Conservation (phyloP, 92 coral and sea anemone species). For the Chrysogorgia sp. region DNA sequence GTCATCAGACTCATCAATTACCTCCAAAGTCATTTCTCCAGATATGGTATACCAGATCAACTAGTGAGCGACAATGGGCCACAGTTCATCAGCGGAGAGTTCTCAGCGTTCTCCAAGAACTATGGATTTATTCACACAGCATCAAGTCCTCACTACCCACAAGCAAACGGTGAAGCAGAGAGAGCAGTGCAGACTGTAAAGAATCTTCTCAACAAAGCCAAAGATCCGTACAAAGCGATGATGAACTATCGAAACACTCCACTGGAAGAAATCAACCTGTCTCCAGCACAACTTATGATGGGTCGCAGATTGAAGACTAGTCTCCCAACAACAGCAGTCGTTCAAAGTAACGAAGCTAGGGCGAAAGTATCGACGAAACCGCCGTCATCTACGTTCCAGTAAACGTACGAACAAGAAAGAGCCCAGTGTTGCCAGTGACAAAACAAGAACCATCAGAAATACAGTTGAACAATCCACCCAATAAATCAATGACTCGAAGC, state of each 20-base stretch:
- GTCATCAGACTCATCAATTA: conserved; percentile 21
- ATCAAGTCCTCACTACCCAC: conserved; percentile 51
- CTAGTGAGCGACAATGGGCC: conserved; percentile 51
- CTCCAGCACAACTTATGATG: conserved; percentile 46
- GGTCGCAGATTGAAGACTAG: conserved; percentile 46
- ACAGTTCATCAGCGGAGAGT: conserved; percentile 33
- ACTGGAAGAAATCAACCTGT: conserved; percentile 40
- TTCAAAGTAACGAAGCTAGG: conserved; percentile 37
- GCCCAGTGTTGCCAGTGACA: no score
- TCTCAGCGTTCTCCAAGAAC: conserved; percentile 46
- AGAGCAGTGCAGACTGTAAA: conserved; percentile 46
- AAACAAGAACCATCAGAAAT: no score
- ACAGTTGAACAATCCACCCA: no score
- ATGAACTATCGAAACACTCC: conserved; percentile 51
- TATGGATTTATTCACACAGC: conserved; percentile 57
- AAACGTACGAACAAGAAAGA: no score
- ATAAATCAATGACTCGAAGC: no score
- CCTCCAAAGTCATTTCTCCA: conserved; percentile 51
- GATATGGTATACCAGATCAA: conserved; percentile 53
- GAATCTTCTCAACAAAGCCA: conserved; percentile 35
- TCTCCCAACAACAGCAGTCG: conserved; percentile 31
- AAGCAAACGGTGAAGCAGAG: conserved; percentile 42
- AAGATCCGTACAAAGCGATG: conserved; percentile 44
- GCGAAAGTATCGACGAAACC: no score
- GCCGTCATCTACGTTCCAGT: no score